phyloP scores from a whole-genome alignment of 1,140 invertebrate species.

The Cotesia typhae region DNA sequence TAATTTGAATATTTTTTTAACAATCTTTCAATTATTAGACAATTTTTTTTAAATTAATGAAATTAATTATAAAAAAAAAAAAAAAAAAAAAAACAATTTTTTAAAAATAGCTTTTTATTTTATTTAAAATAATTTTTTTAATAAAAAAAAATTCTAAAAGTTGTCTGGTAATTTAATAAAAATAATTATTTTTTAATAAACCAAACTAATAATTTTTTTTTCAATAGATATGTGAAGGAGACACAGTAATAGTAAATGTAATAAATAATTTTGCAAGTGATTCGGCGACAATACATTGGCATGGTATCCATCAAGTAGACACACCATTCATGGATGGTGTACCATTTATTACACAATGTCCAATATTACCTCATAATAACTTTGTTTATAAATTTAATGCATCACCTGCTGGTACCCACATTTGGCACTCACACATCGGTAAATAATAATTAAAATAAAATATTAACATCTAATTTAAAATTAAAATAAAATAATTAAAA shows the following conservation, averaged over 20 bases:
- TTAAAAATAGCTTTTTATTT: too few relatives aligned
- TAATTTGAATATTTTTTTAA: too few relatives aligned
- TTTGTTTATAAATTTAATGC: slow-evolving; percentile 46
- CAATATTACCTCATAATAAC: slow-evolving; percentile 42
- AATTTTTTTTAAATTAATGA: too few relatives aligned
- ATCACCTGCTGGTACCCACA: slow-evolving; percentile 45
- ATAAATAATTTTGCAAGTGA: slow-evolving; percentile 45
- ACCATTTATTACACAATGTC: slow-evolving; percentile 49
- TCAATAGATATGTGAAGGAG: slow-evolving; percentile 50
- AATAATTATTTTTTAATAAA: neutral
- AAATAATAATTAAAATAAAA: slow-evolving; percentile 1
- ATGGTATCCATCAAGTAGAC: slow-evolving; percentile 47
- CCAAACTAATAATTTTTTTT: neutral
- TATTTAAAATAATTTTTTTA: too few relatives aligned
- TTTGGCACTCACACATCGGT: slow-evolving; percentile 52
- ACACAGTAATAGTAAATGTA: slow-evolving; percentile 48
- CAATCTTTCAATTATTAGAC: too few relatives aligned
- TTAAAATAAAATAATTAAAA: slow-evolving; percentile 7
- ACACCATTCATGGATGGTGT: slow-evolving; percentile 68
- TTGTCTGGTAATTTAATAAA: too few relatives aligned
- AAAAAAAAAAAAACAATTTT: too few relatives aligned
- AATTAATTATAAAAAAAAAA: too few relatives aligned
- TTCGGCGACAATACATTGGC: slow-evolving; percentile 53
- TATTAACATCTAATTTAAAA: too few relatives aligned
- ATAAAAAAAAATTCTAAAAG: too few relatives aligned